phyloP scores from a whole-genome alignment of 1,140 invertebrate species.

The Procambarus clarkii region DNA sequence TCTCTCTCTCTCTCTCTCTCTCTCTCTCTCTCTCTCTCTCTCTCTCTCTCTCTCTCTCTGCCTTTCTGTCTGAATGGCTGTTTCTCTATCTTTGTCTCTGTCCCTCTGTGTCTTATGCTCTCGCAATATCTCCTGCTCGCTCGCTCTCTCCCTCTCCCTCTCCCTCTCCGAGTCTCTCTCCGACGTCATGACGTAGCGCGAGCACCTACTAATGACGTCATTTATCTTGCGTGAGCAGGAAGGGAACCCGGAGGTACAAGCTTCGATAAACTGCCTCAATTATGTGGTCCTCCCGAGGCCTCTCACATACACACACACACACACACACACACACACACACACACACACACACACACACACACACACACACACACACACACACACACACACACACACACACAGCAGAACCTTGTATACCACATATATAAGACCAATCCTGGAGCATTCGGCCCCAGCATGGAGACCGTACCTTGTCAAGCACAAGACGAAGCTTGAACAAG shows the following conservation, averaged over 20 bases:
- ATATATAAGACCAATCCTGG: no score
- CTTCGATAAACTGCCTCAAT: neutral
- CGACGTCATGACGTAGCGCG: neutral
- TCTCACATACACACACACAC: neutral
- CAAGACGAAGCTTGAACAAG: no score
- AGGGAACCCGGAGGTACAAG: neutral
- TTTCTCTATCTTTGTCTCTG: constrained; percentile 12
- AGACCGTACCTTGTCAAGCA: no score
- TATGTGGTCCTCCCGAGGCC: constrained; percentile 7
- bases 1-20: no score
- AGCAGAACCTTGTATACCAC: no score
- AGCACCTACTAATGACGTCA: constrained; percentile 16
- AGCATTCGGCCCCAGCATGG: no score
- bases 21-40: constrained; percentile 6
- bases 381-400: no score
- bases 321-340: no score
- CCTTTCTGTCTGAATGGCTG: neutral
- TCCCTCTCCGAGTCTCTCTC: neutral
- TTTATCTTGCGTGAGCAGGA: neutral
- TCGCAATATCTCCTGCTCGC: neutral
- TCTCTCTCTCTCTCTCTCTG: neutral
- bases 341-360: no score
- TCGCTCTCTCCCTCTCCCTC: neutral
- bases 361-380: no score
- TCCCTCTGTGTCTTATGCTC: neutral